phyloP scores from a whole-genome alignment of 2,113 vertebrate species.

The Spilogale gracilis region DNA sequence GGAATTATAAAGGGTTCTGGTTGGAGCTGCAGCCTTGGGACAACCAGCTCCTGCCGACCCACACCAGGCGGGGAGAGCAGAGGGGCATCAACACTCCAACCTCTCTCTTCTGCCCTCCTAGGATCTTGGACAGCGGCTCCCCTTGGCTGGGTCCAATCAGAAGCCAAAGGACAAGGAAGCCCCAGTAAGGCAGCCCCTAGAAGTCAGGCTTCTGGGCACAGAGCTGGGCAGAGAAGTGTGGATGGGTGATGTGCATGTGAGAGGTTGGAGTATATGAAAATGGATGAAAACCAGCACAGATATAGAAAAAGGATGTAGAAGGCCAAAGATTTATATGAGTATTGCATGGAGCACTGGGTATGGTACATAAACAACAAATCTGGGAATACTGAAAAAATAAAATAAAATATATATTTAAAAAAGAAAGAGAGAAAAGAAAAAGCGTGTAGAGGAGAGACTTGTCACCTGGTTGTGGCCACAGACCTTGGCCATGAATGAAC shows the following conservation, averaged over 20 bases:
- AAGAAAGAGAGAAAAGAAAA: too few species aligned
- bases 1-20: background rate
- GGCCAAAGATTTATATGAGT: too few species aligned
- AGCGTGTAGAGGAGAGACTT: background rate
- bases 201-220: background rate
- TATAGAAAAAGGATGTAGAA: background rate
- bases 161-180: background rate
- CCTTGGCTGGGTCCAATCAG: background rate
- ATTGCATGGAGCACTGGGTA: too few species aligned
- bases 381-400: too few species aligned
- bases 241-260: rapidly evolving
- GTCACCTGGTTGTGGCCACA: background rate
- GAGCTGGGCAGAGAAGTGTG: too few species aligned
- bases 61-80: background rate
- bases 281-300: rapidly evolving
- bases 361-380: too few species aligned
- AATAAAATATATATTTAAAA: too few species aligned
- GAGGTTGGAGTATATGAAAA: rapidly evolving
- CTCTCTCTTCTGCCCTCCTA: background rate
- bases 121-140: background rate
- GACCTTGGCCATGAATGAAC: background rate
- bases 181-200: too few species aligned
- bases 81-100: rapidly evolving
- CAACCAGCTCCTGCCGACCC: background rate
- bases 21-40: rapidly evolving